Base-by-base conservation (phyloP, 2,113 vertebrate genomes). In the Zosterops japonicus region DNA sequence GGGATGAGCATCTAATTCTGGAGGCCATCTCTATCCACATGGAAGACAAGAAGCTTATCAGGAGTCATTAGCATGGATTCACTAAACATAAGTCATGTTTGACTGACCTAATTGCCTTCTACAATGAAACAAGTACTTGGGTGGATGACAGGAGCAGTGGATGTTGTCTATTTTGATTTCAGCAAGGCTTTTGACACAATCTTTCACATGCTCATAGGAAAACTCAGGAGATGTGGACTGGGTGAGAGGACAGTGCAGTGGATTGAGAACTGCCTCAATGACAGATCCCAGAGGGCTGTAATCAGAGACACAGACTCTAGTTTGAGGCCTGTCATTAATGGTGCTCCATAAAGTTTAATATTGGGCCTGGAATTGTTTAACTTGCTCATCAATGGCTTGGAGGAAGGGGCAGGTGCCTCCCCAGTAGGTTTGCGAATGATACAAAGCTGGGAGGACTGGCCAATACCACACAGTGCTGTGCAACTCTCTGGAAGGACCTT, bases 401-500 rank as follows among this genome's bases (percentile, higher is more conserved):
- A 39, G n/a, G 27, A 82, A 74, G 19, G 13, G 52, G 2, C 24
- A 41, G 20, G 7, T 41, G 24, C 12, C 16, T 59, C 12, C 23
- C 16, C 16, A 41, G 28, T 20, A n/a, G 4, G 11, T 82, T 60
- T 47, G 29, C 46, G 39, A 56, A 24, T 39, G 36, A 42, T 42
- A 25, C 7, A 67, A 39, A 52, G 5, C 7, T 60, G 24, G 24
- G n/a, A 75, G 11, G 9, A 47, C 20, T 60, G 39, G 24, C 12
- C 23, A 13, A 44, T 14, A 29, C 8, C 20, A 14, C 0, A 1
- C 9, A 46, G 20, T 3, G 20, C 46, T 53, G 16, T 41, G 28
- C n/a, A 68, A 15, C 39, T 9, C 33, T 82, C 68, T 36, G 24
- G 14, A 60, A 46, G 11, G 5, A 39, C 8, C 16, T 53, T 14